Evolutionary conservation across 2,888 invertebrate species (phyloP), one percentile per base, ranked within the genome.

Genomic region (Acleris laterana): DNA sequence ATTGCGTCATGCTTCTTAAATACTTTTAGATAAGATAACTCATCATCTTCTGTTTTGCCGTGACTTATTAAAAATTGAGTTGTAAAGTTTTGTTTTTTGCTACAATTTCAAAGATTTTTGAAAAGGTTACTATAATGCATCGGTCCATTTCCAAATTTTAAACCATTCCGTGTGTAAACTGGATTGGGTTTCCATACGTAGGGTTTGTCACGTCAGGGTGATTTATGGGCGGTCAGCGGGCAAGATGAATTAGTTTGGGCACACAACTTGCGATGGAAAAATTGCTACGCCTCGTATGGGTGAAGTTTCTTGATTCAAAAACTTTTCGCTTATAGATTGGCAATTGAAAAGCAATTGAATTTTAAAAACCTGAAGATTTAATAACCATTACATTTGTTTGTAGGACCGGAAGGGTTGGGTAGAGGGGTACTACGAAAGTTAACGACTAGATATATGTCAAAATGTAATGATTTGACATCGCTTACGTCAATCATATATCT

Each of bases 161-260:
- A 65, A 17, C 19, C 44, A 25, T 38, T 52, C 38, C 25, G 57
- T 65, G 7, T 25, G 28, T 38, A 52, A 28, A 51, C 42, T 25
- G 32, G 32, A 49, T 60, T 59, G 53, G 53, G 59, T 64, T 55
- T 60, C 59, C 65, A 50, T 49, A 57, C 65, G 62, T 56, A 20
- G 28, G 32, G 32, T 19, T 38, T 56, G 67, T 53, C 62, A 51
- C 32, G 42, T 25, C 56, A 56, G 42, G 11, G 28, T 68, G 68
- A 68, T 68, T 65, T 68, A 68, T 68, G 62, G 42, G n/a, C 42
- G 58, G 32, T 53, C 58, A 53, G 49, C 57, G 22, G 7, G 49
- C 60, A 68, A 68, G 68, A 68, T 68, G 68, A 68, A 68, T 68
- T 68, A 61, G 61, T 64, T 64, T 61, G 51, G 59, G 48, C 49